These are phyloP conservation scores for Eulemur rubriventer DNA, from an alignment of 2,797 vertebrate genomes.

Conservation along the genomic window DNA sequence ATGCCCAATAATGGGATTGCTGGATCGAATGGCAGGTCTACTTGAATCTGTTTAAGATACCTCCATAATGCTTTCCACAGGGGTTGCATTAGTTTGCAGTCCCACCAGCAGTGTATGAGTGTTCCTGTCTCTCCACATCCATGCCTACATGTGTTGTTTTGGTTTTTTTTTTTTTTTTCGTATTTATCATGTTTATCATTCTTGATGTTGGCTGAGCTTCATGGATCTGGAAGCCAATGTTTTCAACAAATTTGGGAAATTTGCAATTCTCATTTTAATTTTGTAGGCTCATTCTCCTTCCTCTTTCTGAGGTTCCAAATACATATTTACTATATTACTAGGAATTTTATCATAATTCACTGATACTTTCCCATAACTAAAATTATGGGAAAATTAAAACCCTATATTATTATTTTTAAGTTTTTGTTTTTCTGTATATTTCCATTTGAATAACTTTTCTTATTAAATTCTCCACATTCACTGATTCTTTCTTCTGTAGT, in stretches of 20 bases:
- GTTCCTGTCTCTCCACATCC: no score
- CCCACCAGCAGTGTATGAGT: no score
- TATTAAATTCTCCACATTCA: neutral
- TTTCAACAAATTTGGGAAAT: neutral
- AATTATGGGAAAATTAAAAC: neutral
- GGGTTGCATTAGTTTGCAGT: no score
- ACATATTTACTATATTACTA: neutral
- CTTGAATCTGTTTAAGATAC: no score
- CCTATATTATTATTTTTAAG: neutral
- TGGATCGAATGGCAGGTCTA: no score
- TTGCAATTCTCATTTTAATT: neutral
- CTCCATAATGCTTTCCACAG: no score
- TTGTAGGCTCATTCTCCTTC: neutral
- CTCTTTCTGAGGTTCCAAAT: neutral
- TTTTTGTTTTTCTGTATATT: neutral
- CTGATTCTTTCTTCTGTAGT: neutral
- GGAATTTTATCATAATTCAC: neutral
- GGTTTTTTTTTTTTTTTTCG: neutral
- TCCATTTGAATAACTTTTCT: neutral
- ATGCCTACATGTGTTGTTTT: no score
- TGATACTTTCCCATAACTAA: neutral
- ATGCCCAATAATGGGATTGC: no score
- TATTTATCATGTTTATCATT: rapidly evolving
- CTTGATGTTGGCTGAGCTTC: neutral
- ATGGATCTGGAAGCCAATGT: neutral